phyloP scores from a whole-genome alignment of 2,888 invertebrate species.

The Leptopilina myrica region DNA sequence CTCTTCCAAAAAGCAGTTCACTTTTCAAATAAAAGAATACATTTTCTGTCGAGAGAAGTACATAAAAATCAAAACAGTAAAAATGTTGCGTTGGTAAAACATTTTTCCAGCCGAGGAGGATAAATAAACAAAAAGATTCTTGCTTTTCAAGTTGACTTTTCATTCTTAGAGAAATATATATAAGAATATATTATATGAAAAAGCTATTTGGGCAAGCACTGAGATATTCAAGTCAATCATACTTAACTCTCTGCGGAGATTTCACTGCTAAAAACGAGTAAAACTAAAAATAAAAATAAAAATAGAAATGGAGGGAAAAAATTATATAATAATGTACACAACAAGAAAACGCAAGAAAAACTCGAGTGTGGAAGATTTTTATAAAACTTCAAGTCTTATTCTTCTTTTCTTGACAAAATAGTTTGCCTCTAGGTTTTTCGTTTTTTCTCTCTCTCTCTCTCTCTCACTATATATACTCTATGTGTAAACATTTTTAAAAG shows the following conservation, averaged over 20 bases:
- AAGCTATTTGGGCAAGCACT: background rate
- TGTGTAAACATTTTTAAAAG: background rate
- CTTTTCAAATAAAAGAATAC: too few species aligned
- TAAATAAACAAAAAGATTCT: background rate
- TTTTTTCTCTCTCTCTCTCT: too few species aligned
- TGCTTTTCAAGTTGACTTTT: background rate
- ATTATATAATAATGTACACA: too few species aligned
- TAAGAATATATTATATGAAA: background rate
- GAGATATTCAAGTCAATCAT: background rate
- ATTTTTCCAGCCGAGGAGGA: background rate
- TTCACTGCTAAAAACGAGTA: background rate
- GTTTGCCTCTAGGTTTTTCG: background rate
- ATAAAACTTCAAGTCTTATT: background rate
- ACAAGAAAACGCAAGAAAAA: background rate
- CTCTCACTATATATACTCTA: background rate
- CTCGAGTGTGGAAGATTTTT: background rate
- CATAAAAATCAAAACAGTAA: too few species aligned
- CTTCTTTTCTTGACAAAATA: conserved; percentile 17
- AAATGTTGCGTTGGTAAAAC: too few species aligned
- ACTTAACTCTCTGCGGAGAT: conserved; percentile 11
- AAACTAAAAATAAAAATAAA: background rate
- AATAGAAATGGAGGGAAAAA: background rate
- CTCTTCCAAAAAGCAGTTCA: too few species aligned
- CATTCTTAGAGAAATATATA: background rate
- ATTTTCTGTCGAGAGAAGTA: too few species aligned